Evolutionary conservation across 2,888 invertebrate species (phyloP), one percentile per base, ranked within the genome.

Genomic region (Lochmaea capreae): DNA sequence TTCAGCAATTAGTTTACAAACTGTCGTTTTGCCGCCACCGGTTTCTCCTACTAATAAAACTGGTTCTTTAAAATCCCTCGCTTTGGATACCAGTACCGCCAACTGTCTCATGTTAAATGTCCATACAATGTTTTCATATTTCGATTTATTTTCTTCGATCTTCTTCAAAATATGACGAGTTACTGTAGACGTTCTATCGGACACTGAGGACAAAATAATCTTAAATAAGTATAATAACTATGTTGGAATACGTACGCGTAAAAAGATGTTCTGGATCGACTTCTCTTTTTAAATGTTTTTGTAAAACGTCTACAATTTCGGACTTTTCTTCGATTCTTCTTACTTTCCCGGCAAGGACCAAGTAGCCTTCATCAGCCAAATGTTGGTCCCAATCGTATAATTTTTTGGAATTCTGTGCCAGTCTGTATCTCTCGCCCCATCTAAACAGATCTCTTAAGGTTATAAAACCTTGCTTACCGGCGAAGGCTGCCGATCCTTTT

Each of bases 351-450:
- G 97, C 97, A 65, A 99, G 87, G 8, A 99, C 92, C 72, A 99
- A 90, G 85, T 95, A 99, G 0, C 99, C 98, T 88, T 98, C 97
- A 85, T 99, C 98, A 0, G 97, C 96, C 63, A 99, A 90, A 87
- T 97, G 97, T 85, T 98, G 97, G 86, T 97, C 95, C 98, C 98
- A 99, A 87, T 98, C 97, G 83, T 97, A 97, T 79, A 94, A 93
- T 52, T 86, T 87, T 54, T 90, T 89, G 0, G 88, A 87, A 78
- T 91, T 90, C 14, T 90, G 88, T 3, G 95, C 94, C 39, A 93
- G 89, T 74, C 94, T 92, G 86, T 98, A 99, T 22, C 99, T 90
- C 85, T 98, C 96, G 1, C 96, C 99, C 99, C 99, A 99, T 71
- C 98, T 91, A 85, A 99, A 99, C 26, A 99, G 89, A 88, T 99